Evolutionary conservation across 2,888 invertebrate genomes (phyloP).

Genomic region (Micropterix aruncella): DNA sequence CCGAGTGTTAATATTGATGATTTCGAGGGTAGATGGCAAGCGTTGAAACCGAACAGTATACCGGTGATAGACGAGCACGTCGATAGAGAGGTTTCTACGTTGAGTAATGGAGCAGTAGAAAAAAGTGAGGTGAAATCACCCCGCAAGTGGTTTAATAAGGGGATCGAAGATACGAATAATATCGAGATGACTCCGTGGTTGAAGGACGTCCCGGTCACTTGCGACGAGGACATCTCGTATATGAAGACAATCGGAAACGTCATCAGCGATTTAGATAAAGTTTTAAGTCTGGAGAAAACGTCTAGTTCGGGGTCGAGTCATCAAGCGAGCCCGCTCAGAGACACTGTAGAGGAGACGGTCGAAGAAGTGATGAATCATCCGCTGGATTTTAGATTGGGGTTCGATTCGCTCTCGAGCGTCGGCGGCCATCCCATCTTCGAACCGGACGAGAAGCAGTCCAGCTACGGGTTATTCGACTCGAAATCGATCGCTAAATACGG

Average conservation of each 20-base stretch:
- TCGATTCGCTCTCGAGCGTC: not conserved
- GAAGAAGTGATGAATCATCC: not conserved
- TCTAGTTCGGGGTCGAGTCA: conserved; percentile 44
- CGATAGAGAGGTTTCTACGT: conserved; percentile 24
- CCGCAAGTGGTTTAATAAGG: conserved; percentile 43
- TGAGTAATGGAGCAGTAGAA: conserved; percentile 24
- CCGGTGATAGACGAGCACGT: conserved; percentile 41
- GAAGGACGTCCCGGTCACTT: conserved; percentile 40
- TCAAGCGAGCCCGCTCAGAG: conserved; percentile 38
- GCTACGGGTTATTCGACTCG: conserved; percentile 8
- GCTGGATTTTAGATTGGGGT: not conserved
- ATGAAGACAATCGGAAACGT: conserved; percentile 46
- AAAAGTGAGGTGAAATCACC: conserved; percentile 19
- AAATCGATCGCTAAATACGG: conserved; percentile 7
- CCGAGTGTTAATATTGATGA: conserved; percentile 29
- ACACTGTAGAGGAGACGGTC: conserved; percentile 16
- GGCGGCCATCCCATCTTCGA: not conserved
- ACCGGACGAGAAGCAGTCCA: not conserved
- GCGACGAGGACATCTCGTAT: conserved; percentile 44
- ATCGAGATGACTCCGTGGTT: conserved; percentile 43
- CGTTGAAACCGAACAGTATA: conserved; percentile 49
- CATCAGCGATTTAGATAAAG: conserved; percentile 48
- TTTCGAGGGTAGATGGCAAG: conserved; percentile 64
- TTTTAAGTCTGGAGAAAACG: conserved; percentile 44
- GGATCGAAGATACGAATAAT: conserved; percentile 43